phyloP scores from a whole-genome alignment of 2,113 vertebrate genomes.

The Leptocoma aspasia region DNA sequence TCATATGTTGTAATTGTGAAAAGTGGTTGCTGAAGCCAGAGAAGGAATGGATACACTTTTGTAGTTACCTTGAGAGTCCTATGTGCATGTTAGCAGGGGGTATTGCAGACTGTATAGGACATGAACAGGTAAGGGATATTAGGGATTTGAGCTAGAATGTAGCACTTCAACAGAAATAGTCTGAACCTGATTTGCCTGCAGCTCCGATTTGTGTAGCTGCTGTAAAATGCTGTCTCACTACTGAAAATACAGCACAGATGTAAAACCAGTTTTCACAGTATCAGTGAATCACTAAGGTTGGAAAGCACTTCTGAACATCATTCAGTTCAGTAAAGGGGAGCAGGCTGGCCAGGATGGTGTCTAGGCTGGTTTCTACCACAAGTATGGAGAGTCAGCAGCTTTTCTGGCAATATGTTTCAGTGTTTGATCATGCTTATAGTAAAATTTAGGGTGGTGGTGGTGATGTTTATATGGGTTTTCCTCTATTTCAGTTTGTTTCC shows the following conservation, averaged over 20 bases:
- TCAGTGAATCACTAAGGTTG: neutral
- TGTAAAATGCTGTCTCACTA: neutral
- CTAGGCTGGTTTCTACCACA: neutral
- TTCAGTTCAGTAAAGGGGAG: neutral
- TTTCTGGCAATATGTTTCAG: neutral
- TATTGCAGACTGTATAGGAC: neutral
- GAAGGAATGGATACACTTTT: neutral
- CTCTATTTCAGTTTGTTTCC: neutral
- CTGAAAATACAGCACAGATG: neutral
- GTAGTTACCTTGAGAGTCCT: neutral
- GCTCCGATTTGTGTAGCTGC: neutral
- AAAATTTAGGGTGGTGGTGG: neutral
- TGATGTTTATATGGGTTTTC: neutral
- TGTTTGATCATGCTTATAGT: neutral
- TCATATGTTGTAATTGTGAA: neutral
- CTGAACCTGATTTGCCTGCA: neutral
- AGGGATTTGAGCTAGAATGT: neutral
- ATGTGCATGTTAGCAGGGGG: fast-evolving
- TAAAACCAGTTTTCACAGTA: neutral
- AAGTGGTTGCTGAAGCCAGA: neutral
- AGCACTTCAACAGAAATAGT: neutral
- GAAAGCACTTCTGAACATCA: neutral
- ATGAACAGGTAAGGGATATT: neutral
- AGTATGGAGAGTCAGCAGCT: neutral
- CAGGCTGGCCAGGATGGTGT: neutral